Percentiles rank a stretch among this genome's conserved stretches.
These are phyloP conservation scores for Antrozous pallidus DNA, from an alignment of 2,797 vertebrate species.

Conservation along the genomic window DNA sequence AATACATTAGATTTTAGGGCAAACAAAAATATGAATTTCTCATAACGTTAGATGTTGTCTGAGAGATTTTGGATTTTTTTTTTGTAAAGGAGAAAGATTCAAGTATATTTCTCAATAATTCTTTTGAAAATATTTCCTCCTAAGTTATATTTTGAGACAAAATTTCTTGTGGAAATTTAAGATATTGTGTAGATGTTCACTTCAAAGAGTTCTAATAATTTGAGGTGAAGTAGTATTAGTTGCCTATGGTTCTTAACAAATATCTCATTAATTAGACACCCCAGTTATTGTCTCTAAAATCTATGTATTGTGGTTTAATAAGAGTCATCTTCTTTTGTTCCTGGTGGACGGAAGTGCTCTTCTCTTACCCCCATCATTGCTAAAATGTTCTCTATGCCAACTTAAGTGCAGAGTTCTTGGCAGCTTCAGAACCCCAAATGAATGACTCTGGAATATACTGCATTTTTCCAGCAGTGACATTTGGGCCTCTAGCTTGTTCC, in stretches of 20 bases:
- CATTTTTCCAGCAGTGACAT: neutral
- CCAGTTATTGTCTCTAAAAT: neutral
- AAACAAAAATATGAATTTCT: conserved; percentile 34
- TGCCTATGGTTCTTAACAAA: conserved; percentile 7
- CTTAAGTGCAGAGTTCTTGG: neutral
- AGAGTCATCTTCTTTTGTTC: neutral
- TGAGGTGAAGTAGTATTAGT: neutral
- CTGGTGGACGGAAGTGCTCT: neutral
- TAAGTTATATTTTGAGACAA: neutral
- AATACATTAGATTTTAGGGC: neutral
- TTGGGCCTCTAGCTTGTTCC: conserved; percentile 5
- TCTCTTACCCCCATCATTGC: neutral
- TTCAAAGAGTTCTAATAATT: neutral
- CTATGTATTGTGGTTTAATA: neutral
- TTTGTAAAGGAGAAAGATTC: neutral
- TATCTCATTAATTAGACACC: neutral
- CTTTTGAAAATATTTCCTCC: neutral
- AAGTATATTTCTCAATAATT: neutral
- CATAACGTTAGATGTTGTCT: neutral
- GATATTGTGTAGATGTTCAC: neutral
- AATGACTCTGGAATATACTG: conserved; percentile 1
- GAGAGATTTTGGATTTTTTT: conserved; percentile 2
- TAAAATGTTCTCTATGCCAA: neutral
- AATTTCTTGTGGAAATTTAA: neutral
- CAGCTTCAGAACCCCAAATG: conserved; percentile 14